Conservation (phyloP, 2,797 vertebrate species). For the Gambelia wislizenii region DNA sequence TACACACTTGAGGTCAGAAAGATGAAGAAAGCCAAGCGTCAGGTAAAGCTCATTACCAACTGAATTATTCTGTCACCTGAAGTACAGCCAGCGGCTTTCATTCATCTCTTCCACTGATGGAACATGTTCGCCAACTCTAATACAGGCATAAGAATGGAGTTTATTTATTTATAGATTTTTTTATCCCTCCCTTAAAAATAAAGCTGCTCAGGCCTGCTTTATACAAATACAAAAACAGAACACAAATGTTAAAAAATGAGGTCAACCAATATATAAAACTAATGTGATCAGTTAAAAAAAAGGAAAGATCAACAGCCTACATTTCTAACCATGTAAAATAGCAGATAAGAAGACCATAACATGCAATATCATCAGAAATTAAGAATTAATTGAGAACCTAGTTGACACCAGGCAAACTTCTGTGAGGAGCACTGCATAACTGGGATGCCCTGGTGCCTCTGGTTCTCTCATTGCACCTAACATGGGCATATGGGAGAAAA, state of each 20-base stretch:
- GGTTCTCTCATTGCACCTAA: no score
- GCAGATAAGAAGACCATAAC: background rate
- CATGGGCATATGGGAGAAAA: no score
- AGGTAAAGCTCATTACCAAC: constrained; percentile 66
- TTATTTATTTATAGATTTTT: constrained; percentile 68
- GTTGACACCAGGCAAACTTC: background rate
- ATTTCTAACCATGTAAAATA: background rate
- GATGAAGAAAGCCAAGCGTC: constrained; percentile 72
- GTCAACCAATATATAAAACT: constrained; percentile 10
- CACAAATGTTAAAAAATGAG: constrained; percentile 9
- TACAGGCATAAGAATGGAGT: constrained; percentile 81
- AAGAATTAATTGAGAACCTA: background rate
- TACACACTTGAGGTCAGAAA: constrained; percentile 66
- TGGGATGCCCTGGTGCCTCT: background rate
- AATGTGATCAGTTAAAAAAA: background rate
- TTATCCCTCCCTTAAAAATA: constrained; percentile 25
- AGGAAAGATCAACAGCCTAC: constrained; percentile 33
- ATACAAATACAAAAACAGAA: background rate
- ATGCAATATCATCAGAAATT: background rate
- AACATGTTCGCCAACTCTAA: constrained; percentile 84
- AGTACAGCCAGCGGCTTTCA: constrained; percentile 81
- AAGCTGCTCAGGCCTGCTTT: background rate
- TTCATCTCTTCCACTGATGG: constrained; percentile 82
- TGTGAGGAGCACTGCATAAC: background rate
- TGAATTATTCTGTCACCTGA: constrained; percentile 83